Percentiles rank a stretch among this genome's conserved stretches.
Evolutionary conservation across 2,888 invertebrate genomes (phyloP).

Genomic region (Nymphalis c-album): DNA sequence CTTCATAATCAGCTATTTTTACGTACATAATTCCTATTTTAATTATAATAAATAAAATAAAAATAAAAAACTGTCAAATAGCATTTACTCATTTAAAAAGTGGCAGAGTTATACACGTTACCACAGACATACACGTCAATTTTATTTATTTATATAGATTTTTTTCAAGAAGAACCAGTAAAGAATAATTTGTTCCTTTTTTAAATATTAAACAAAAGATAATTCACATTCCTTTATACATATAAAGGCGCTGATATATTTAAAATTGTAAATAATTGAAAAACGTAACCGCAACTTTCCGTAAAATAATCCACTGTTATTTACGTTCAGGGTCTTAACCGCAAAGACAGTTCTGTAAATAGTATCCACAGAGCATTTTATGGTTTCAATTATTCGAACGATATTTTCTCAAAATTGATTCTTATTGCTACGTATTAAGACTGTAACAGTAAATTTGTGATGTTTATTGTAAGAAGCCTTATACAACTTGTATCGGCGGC

Average conservation of each 20-base stretch:
- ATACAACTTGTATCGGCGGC: constrained; percentile 41
- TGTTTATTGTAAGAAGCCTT: constrained; percentile 17
- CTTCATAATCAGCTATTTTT: too few species aligned
- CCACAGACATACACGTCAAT: too few species aligned
- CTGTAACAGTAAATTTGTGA: constrained; percentile 11
- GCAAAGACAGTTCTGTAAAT: constrained; percentile 25
- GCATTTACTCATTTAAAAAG: too few species aligned
- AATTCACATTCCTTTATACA: not conserved
- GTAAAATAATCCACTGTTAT: constrained; percentile 32
- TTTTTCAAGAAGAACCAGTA: too few species aligned
- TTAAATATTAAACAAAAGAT: not conserved
- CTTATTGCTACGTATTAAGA: constrained; percentile 27
- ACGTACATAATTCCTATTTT: too few species aligned
- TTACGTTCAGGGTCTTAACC: constrained; percentile 27
- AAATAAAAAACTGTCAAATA: too few species aligned
- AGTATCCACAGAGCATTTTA: constrained; percentile 14
- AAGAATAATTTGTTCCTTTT: not conserved
- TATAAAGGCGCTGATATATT: not conserved
- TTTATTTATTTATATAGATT: too few species aligned
- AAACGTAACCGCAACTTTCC: constrained; percentile 28
- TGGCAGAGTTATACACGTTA: too few species aligned
- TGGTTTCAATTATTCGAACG: constrained; percentile 13
- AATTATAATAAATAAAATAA: too few species aligned
- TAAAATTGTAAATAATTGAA: constrained; percentile 21
- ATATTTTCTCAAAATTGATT: constrained; percentile 27